Base-by-base conservation (phyloP, 2,113 vertebrate genomes). In the Scalopus aquaticus region DNA sequence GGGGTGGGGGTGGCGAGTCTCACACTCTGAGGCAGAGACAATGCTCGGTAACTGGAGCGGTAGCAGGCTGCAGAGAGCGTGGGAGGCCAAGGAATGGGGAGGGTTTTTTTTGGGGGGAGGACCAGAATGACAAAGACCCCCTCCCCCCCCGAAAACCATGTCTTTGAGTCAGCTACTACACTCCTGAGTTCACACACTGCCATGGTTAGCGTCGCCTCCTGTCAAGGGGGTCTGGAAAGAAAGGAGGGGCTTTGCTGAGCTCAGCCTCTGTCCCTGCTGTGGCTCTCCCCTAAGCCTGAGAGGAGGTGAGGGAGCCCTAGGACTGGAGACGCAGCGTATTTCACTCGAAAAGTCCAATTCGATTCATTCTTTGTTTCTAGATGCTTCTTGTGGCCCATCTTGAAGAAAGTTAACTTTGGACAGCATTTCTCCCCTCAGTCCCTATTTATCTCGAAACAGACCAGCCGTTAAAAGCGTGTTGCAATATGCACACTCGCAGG, bases 151-250 rank as follows among this genome's bases (percentile, higher is more conserved):
- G 5, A 56, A n/a, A 87, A 1, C 13, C 37, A 28, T 0, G 2
- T n/a, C 74, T 58, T 56, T 32, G 70, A 76, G 22, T 62, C 60
- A 60, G 39, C 15, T 8, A 51, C 10, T 42, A 49, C 80, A 91
- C 93, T 96, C 97, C 96, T 91, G 95, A 98, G 98, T 98, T 97
- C 98, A 98, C 98, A 98, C 81, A 20, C 92, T 97, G 98, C 98
- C 97, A 97, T 98, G 98, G 98, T 98, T 95, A 98, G 97, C 96
- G 97, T 97, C n/a, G 60, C 85, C 83, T 83, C 80, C 58, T 39
- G 77, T 94, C 64, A 94, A 42, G 46, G 73, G 49, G 83, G 72
- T 70, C 87, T 62, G 49, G 6, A 19, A 91, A 84, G 77, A 90
- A 58, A 79, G 37, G 3, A 35, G n/a, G 60, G 73, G 19, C 72